Percentiles rank a stretch among this genome's conserved stretches.
These are phyloP conservation scores for Helostoma temminkii DNA, from an alignment of 2,797 vertebrate genomes.

Conservation along the genomic window DNA sequence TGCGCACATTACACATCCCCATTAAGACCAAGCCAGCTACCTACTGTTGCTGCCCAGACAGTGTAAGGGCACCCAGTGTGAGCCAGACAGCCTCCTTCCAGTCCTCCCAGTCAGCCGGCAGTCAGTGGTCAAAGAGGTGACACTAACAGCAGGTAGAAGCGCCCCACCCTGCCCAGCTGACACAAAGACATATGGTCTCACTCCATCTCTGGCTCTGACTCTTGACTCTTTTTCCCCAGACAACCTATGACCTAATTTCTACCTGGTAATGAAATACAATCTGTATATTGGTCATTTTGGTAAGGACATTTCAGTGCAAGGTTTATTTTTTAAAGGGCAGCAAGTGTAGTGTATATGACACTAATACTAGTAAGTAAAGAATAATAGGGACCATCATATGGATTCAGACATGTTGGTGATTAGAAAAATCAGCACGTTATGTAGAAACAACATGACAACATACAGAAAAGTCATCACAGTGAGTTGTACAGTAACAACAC, in stretches of 20 bases:
- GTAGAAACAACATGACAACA: no score
- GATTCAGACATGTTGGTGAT: neutral
- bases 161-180: slow-evolving; percentile 47
- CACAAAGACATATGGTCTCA: slow-evolving; percentile 69
- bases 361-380: no score
- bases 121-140: slow-evolving; percentile 70
- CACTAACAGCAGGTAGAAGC: slow-evolving; percentile 63
- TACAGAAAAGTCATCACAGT: no score
- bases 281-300: neutral
- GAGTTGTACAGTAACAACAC: no score
- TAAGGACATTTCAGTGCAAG: neutral
- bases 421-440: neutral
- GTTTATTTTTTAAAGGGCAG: neutral
- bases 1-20: slow-evolving; percentile 14
- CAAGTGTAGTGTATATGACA: no score
- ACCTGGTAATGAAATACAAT: slow-evolving; percentile 5
- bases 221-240: neutral
- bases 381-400: neutral
- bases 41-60: slow-evolving; percentile 44
- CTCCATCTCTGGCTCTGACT: slow-evolving; percentile 56
- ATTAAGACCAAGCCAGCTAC: slow-evolving; percentile 41
- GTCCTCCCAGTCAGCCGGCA: slow-evolving; percentile 50
- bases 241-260: slow-evolving; percentile 28
- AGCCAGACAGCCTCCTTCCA: slow-evolving; percentile 58
- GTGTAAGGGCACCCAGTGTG: slow-evolving; percentile 56